These are phyloP conservation scores for Chiloscyllium plagiosum DNA, from an alignment of 2,113 vertebrate genomes.

Conservation along the genomic window DNA sequence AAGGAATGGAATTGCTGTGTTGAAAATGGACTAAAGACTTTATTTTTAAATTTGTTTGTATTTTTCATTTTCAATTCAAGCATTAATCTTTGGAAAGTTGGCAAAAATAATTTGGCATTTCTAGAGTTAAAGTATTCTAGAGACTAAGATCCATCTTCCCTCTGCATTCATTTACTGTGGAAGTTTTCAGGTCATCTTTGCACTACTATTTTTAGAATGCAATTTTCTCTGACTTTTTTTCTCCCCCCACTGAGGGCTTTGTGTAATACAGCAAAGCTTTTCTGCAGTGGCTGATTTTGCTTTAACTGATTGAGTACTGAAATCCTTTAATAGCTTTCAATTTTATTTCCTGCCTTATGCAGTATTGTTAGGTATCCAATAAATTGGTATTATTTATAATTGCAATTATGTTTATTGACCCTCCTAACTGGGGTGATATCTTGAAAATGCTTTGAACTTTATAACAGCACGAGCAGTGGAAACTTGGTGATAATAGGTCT, in stretches of 20 bases:
- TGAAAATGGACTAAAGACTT: too few relatives aligned
- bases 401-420: background rate
- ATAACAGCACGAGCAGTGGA: background rate
- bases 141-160: background rate
- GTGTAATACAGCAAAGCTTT: background rate
- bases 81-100: background rate
- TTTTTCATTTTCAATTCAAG: background rate
- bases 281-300: constrained; percentile 16
- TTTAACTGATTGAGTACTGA: constrained; percentile 1
- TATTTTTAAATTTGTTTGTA: background rate
- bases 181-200: constrained; percentile 10
- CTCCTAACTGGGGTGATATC: background rate
- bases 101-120: background rate
- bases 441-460: background rate
- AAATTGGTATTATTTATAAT: background rate
- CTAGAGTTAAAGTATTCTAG: background rate
- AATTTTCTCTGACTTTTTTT: constrained; percentile 31
- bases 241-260: constrained; percentile 24
- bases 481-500: background rate
- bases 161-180: background rate
- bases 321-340: background rate
- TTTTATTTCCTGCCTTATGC: background rate
- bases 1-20: background rate
- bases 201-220: constrained; percentile 32
- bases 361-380: background rate